These are phyloP conservation scores for Drosophila chauvacae DNA, from an alignment of 1,140 invertebrate genomes.

Conservation along the genomic window DNA sequence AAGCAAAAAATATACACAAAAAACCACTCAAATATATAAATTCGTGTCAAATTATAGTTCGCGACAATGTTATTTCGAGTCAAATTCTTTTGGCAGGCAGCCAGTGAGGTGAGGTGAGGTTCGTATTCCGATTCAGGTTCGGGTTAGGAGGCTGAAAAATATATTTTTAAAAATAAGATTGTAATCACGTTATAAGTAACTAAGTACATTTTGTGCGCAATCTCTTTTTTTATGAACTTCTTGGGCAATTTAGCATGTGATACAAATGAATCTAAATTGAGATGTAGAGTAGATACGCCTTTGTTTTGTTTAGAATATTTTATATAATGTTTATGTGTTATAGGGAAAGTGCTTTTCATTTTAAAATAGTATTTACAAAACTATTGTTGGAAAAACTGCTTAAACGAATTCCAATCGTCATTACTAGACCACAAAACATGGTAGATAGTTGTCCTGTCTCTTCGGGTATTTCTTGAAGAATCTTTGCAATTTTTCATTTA, in stretches of 20 bases:
- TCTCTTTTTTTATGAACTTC: slow-evolving; percentile 24
- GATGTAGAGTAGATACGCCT: not conserved
- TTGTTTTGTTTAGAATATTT: not conserved
- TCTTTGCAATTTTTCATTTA: slow-evolving; percentile 74
- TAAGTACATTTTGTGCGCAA: slow-evolving; percentile 24
- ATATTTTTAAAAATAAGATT: slow-evolving; percentile 38
- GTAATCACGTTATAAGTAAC: slow-evolving; percentile 29
- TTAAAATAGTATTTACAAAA: not conserved
- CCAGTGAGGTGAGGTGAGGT: slow-evolving; percentile 21
- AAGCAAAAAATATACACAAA: slow-evolving; percentile 13
- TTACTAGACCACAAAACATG: slow-evolving; percentile 47
- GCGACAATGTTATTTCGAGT: slow-evolving; percentile 59
- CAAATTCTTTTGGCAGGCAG: slow-evolving; percentile 61
- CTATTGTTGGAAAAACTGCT: slow-evolving; percentile 15
- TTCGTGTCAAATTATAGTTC: slow-evolving; percentile 80
- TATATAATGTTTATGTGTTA: not conserved
- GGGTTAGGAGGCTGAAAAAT: slow-evolving; percentile 8
- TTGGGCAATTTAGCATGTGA: slow-evolving; percentile 25
- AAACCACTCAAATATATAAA: slow-evolving; percentile 57
- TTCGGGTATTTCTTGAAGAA: slow-evolving; percentile 48
- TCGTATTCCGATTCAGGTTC: not conserved
- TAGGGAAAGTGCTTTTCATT: not conserved
- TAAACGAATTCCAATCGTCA: slow-evolving; percentile 71
- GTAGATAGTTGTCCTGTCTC: slow-evolving; percentile 21
- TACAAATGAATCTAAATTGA: slow-evolving; percentile 12